Conservation (phyloP, 2,888 invertebrate species). For the Cistogaster globosa region DNA sequence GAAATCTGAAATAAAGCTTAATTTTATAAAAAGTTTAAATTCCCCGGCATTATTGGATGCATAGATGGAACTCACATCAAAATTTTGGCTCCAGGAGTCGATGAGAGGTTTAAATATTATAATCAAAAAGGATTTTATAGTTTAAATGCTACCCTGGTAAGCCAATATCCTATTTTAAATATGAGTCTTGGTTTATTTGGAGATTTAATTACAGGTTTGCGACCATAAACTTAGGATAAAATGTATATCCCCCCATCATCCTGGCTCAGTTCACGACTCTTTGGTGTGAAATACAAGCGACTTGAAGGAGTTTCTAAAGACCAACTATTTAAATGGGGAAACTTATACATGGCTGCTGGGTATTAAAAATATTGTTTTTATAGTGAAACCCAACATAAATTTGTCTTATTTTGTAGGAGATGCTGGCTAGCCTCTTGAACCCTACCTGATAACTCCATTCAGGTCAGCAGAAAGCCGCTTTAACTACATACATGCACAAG, state of each 20-base stretch:
- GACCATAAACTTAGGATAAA: background rate
- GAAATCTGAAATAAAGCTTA: too few species aligned
- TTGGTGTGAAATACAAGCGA: background rate
- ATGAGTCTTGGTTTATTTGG: slow-evolving; percentile 10
- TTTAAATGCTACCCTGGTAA: slow-evolving; percentile 17
- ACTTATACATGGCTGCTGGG: slow-evolving; percentile 13
- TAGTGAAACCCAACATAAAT: slow-evolving; percentile 11
- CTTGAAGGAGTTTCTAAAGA: slow-evolving; percentile 9
- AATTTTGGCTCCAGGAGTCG: slow-evolving; percentile 11
- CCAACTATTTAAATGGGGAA: slow-evolving; percentile 5
- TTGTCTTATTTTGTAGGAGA: slow-evolving; percentile 16
- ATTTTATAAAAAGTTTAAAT: too few species aligned
- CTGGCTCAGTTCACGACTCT: too few species aligned
- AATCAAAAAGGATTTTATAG: slow-evolving; percentile 10
- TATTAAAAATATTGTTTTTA: slow-evolving; percentile 15
- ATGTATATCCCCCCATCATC: too few species aligned
- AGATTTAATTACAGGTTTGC: slow-evolving; percentile 12
- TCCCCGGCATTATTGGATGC: slow-evolving; percentile 1
- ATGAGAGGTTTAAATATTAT: slow-evolving; percentile 15
- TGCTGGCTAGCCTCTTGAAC: slow-evolving; percentile 16
- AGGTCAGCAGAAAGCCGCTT: slow-evolving; percentile 22
- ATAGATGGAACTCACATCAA: slow-evolving; percentile 7
- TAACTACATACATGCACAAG: slow-evolving; percentile 19
- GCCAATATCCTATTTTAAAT: slow-evolving; percentile 15
- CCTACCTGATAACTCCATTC: slow-evolving; percentile 19